A percentile compares a stretch with the other conserved stretches of the same genome.
Conservation (phyloP, 1,140 invertebrate species). For the Littorina saxatilis region DNA sequence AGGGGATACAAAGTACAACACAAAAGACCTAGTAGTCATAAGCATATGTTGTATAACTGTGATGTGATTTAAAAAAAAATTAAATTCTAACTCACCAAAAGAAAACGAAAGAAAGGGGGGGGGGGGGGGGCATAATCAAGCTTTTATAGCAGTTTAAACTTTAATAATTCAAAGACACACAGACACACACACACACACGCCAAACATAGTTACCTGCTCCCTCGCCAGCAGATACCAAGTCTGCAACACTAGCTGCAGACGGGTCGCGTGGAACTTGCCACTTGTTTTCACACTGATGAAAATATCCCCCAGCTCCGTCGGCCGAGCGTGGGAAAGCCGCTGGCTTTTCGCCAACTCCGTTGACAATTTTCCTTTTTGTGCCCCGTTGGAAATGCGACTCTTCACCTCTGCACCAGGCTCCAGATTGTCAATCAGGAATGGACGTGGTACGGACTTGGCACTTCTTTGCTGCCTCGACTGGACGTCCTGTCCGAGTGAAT, state of each 20-base stretch:
- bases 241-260: constrained; percentile 90
- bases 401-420: not conserved
- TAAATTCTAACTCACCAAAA: too few species aligned
- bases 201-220: constrained; percentile 43
- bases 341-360: constrained; percentile 27
- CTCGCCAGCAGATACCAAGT: constrained; percentile 82
- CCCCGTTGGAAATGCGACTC: not conserved
- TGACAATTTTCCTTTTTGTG: constrained; percentile 13
- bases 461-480: constrained; percentile 37
- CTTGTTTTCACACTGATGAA: constrained; percentile 97
- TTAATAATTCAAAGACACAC: too few species aligned
- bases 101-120: too few species aligned
- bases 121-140: too few species aligned
- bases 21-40: too few species aligned
- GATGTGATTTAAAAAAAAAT: too few species aligned
- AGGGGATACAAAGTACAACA: too few species aligned
- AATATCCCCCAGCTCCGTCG: constrained; percentile 83
- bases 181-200: too few species aligned
- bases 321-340: constrained; percentile 28
- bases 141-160: too few species aligned
- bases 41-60: too few species aligned
- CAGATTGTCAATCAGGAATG: not conserved
- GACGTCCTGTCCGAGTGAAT: not conserved
- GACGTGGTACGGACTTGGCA: constrained; percentile 33
- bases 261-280: constrained; percentile 87